phyloP scores from a whole-genome alignment of 2,888 invertebrate genomes.

The Hermaeophaga mercurialis region DNA sequence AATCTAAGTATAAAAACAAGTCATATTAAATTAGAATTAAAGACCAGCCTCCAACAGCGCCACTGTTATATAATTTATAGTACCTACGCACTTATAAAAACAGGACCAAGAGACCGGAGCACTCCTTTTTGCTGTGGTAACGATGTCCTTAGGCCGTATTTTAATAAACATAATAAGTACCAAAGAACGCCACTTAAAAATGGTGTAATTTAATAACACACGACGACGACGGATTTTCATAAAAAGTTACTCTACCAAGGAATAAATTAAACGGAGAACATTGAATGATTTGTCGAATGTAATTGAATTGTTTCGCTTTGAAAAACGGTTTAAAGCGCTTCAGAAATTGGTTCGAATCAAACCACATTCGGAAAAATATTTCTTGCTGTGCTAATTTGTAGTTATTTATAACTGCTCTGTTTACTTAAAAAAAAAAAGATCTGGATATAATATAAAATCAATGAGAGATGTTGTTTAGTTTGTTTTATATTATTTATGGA shows the following conservation, averaged over 20 bases:
- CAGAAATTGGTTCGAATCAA: too few relatives aligned
- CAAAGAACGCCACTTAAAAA: constrained; percentile 12
- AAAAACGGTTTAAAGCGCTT: not conserved
- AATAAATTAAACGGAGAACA: not conserved
- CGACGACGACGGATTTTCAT: not conserved
- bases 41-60: too few relatives aligned
- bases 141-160: constrained; percentile 3
- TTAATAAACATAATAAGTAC: constrained; percentile 9
- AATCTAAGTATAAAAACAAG: too few relatives aligned
- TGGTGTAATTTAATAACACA: constrained; percentile 1
- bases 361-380: too few relatives aligned
- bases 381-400: too few relatives aligned
- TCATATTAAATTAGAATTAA: too few relatives aligned
- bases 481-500: too few relatives aligned
- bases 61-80: constrained; percentile 6
- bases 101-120: constrained; percentile 1
- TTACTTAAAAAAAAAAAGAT: too few relatives aligned
- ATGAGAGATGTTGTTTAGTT: too few relatives aligned
- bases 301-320: constrained; percentile 4
- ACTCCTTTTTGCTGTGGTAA: constrained; percentile 6
- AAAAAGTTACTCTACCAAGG: not conserved
- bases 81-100: constrained; percentile 6
- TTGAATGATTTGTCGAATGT: constrained; percentile 3
- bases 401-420: too few relatives aligned
- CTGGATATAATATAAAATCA: too few relatives aligned